Evolutionary conservation across 2,797 vertebrate species (phyloP).

Genomic region (Clarias pachynema): DNA sequence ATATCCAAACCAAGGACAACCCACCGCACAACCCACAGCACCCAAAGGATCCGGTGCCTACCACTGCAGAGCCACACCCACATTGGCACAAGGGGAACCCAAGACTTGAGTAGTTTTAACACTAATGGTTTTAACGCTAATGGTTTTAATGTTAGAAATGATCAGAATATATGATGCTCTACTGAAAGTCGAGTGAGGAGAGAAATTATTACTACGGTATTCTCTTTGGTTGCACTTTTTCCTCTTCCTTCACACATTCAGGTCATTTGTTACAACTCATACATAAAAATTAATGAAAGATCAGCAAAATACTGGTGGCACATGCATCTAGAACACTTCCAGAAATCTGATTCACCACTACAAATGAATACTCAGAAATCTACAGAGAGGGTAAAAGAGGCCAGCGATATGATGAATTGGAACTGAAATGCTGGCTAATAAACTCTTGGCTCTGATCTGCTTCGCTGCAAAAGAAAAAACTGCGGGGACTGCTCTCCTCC

Average conservation of each 20-base stretch:
- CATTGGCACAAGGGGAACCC: too few relatives aligned
- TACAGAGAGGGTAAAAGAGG: slow-evolving; percentile 39
- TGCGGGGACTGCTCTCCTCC: slow-evolving; percentile 36
- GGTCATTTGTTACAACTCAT: background rate
- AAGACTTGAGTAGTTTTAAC: too few relatives aligned
- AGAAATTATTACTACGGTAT: background rate
- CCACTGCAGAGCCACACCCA: too few relatives aligned
- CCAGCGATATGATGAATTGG: slow-evolving; percentile 34
- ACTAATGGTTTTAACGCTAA: too few relatives aligned
- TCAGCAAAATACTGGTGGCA: slow-evolving; percentile 9
- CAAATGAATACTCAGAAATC: slow-evolving; percentile 21
- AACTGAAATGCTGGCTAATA: slow-evolving; percentile 40
- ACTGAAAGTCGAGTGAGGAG: background rate
- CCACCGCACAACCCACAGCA: too few relatives aligned
- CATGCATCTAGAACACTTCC: slow-evolving; percentile 8
- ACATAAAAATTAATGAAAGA: slow-evolving; percentile 4
- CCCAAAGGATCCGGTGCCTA: too few relatives aligned
- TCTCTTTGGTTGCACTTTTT: background rate
- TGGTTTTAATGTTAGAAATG: too few relatives aligned
- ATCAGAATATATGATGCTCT: background rate
- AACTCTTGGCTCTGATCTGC: slow-evolving; percentile 40
- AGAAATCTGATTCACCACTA: slow-evolving; percentile 6
- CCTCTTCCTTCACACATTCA: background rate
- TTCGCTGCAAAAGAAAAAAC: slow-evolving; percentile 31
- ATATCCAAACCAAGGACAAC: too few relatives aligned